Conservation (phyloP, 2,888 invertebrate species). For the Cephus rjabovi region DNA sequence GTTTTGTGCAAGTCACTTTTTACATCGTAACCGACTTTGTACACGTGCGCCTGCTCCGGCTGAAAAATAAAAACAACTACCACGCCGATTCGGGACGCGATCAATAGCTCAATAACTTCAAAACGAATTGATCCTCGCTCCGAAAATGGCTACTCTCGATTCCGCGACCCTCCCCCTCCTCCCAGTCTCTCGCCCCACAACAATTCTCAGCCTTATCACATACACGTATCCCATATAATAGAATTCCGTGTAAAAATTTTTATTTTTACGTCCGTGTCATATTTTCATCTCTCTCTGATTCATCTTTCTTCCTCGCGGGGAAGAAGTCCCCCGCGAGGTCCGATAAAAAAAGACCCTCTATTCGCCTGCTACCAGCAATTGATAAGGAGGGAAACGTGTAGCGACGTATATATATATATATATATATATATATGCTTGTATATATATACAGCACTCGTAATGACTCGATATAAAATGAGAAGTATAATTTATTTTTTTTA, state of each 20-base stretch:
- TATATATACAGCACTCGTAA: slow-evolving; percentile 32
- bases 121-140: neutral
- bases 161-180: neutral
- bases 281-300: neutral
- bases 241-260: neutral
- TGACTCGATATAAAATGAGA: slow-evolving; percentile 51
- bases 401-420: neutral
- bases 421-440: neutral
- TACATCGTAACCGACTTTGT: neutral
- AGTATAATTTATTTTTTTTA: slow-evolving; percentile 49
- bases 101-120: neutral
- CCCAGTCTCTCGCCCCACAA: neutral
- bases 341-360: neutral
- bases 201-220: neutral
- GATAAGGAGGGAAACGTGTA: neutral
- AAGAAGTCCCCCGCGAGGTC: slow-evolving; percentile 37
- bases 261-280: neutral
- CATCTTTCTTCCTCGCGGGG: neutral
- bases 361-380: slow-evolving; percentile 6
- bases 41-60: neutral
- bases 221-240: neutral
- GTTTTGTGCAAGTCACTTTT: neutral
- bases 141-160: neutral
- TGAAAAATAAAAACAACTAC: neutral
- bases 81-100: neutral